Evolutionary conservation across 2,888 invertebrate genomes (phyloP).

Genomic region (Perizoma affinitatum): DNA sequence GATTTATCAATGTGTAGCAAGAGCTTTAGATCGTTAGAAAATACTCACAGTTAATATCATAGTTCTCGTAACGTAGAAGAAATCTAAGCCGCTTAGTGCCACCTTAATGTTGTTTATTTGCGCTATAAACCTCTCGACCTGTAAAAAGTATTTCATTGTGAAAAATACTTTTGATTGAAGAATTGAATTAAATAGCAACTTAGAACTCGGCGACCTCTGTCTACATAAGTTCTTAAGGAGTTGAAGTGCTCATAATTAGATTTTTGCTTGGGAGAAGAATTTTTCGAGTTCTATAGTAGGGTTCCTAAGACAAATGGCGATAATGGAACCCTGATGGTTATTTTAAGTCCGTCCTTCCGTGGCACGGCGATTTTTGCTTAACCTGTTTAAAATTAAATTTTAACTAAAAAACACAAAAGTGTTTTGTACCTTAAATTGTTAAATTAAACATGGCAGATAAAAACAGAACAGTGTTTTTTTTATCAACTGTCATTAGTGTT

Average conservation of each 20-base stretch:
- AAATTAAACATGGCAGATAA: too few species aligned
- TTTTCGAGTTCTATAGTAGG: neutral
- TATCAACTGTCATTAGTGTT: too few species aligned
- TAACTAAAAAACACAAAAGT: too few species aligned
- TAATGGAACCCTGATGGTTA: too few species aligned
- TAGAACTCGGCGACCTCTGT: conserved; percentile 3
- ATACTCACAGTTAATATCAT: conserved; percentile 81
- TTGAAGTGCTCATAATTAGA: conserved; percentile 16
- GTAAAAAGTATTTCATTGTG: conserved; percentile 35
- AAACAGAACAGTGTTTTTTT: too few species aligned
- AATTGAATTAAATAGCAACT: conserved; percentile 10
- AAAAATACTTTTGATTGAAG: conserved; percentile 1
- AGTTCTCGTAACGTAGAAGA: conserved; percentile 83
- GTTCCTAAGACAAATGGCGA: too few species aligned
- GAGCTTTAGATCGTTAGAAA: conserved; percentile 13
- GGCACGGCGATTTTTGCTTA: too few species aligned
- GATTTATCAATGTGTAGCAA: too few species aligned
- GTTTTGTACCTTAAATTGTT: too few species aligned
- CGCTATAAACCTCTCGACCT: conserved; percentile 85
- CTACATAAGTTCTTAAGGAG: conserved; percentile 5
- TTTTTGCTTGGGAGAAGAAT: conserved; percentile 1
- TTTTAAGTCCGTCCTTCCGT: too few species aligned
- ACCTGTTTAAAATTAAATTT: too few species aligned
- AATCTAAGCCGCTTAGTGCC: conserved; percentile 85
- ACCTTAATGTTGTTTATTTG: conserved; percentile 84